Evolutionary conservation across 2,888 invertebrate species (phyloP), one percentile per base, ranked within the genome.

Genomic region (Dryadula phaetusa): DNA sequence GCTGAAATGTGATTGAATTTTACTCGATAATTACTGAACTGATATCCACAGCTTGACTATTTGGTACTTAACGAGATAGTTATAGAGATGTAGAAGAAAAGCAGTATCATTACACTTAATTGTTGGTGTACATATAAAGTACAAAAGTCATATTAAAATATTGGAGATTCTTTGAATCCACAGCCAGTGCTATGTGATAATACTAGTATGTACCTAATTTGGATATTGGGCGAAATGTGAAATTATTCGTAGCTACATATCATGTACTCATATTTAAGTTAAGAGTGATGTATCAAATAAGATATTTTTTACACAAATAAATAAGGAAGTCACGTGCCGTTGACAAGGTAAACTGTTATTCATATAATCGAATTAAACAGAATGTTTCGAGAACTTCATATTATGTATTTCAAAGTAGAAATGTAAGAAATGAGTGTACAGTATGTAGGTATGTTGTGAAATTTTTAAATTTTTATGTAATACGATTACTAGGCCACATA

Each of bases 101-200:
- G 5, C 3, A 5, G 10, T 22, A 6, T 49, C 49, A 2, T n/a
- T 25, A 12, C 16, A 32, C 16, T 53, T 10, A 20, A 12, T 32
- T n/a, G 12, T 67, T 64, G 12, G 62, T 42, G 25, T 56, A 42
- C 37, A 16, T 49, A 67, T 52, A 32, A 74, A 74, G 75, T 73
- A 72, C 70, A 75, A 72, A 49, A 71, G 53, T 22, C 58, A 69
- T 64, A 53, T 71, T 64, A 54, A 60, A 14, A 63, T 67, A 78
- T 81, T 79, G 79, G 80, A 78, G 79, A 79, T 82, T 83, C 76
- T 61, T 74, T 77, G 77, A 81, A 82, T 82, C 77, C 77, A 77
- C 81, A 83, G 85, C 87, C 88, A 88, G 85, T 88, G 88, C 77
- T 81, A 83, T 87, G 88, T 90, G 88, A 90, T 90, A 89, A 79